Evolutionary conservation across 1,140 invertebrate genomes (phyloP).

Genomic region (Heliconius hermathena): DNA sequence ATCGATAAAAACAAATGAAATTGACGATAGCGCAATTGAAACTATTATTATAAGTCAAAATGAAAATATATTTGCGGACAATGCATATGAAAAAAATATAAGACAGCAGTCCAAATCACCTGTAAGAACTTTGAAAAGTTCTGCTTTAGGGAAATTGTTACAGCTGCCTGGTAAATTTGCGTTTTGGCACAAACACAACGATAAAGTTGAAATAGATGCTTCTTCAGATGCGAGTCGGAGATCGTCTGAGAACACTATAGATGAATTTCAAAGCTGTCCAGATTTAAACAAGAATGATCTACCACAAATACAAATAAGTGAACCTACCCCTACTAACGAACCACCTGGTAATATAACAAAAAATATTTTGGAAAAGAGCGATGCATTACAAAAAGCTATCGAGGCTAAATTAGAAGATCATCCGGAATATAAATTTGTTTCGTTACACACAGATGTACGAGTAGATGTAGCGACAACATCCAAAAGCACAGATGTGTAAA

Average conservation of each 20-base stretch:
- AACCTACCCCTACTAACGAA: conserved; percentile 36
- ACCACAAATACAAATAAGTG: conserved; percentile 39
- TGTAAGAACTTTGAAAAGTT: conserved; percentile 49
- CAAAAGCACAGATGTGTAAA: conserved; percentile 78
- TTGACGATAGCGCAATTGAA: not conserved
- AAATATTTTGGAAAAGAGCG: conserved; percentile 66
- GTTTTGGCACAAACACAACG: conserved; percentile 76
- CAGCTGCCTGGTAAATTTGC: conserved; percentile 77
- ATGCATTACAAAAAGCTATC: conserved; percentile 68
- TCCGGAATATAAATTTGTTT: conserved; percentile 69
- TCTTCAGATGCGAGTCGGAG: conserved; percentile 55
- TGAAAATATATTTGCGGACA: not conserved
- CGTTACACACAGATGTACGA: conserved; percentile 51
- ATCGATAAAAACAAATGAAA: not conserved
- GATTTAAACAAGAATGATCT: conserved; percentile 44
- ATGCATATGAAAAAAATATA: conserved; percentile 42
- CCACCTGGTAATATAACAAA: conserved; percentile 49
- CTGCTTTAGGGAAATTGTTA: conserved; percentile 71
- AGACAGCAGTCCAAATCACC: conserved; percentile 68
- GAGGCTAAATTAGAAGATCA: conserved; percentile 69
- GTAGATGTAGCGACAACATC: conserved; percentile 56
- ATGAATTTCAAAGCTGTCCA: conserved; percentile 57
- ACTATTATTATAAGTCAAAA: not conserved
- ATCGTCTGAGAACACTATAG: conserved; percentile 56
- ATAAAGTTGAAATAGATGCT: conserved; percentile 54